Evolutionary conservation across 2,797 vertebrate species (phyloP).

Genomic region (Emydoidea blandingii): DNA sequence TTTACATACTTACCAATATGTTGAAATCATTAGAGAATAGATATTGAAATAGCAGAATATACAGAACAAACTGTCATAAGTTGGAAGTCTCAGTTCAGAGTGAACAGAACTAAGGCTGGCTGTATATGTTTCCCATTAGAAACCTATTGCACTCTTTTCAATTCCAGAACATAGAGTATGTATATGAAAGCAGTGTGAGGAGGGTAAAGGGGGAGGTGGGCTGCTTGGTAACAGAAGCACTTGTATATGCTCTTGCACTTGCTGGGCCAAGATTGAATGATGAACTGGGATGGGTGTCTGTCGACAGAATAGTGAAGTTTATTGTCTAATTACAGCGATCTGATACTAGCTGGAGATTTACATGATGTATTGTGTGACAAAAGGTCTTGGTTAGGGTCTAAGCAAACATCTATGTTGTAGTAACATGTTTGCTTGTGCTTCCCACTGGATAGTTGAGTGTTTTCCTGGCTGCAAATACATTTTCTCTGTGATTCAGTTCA

Average conservation of each 20-base stretch:
- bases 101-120: neutral
- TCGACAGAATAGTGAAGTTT: neutral
- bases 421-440: accelerated
- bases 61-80: neutral
- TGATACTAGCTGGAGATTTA: neutral
- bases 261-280: neutral
- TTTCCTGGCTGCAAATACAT: neutral
- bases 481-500: neutral
- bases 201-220: accelerated
- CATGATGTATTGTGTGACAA: neutral
- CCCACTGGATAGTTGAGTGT: neutral
- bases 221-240: neutral
- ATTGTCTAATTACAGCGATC: neutral
- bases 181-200: neutral
- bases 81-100: neutral
- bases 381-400: neutral
- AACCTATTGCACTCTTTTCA: neutral
- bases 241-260: neutral
- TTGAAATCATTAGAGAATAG: neutral
- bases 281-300: neutral
- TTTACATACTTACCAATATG: neutral
- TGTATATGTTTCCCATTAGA: neutral
- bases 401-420: neutral
- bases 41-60: neutral
- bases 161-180: neutral